These are phyloP conservation scores for Drosophila trapezifrons DNA, from an alignment of 1,140 invertebrate species.

Conservation along the genomic window DNA sequence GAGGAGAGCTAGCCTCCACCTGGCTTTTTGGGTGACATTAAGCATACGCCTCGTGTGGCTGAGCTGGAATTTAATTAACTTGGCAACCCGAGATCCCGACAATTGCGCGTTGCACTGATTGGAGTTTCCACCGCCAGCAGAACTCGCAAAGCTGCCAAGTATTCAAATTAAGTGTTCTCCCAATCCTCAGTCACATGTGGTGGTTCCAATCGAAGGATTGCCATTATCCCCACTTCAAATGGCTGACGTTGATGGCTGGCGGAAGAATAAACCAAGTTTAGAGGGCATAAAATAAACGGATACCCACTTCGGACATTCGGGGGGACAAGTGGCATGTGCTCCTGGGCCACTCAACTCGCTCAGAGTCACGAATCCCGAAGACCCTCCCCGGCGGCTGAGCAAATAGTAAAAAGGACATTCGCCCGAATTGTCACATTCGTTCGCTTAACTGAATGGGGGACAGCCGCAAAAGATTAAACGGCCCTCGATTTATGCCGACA, in stretches of 20 bases:
- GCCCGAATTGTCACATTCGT: constrained; percentile 59
- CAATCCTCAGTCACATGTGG: neutral
- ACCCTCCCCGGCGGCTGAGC: constrained; percentile 10
- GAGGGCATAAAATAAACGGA: constrained; percentile 25
- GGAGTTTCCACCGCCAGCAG: neutral
- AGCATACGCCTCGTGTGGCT: constrained; percentile 62
- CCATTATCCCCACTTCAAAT: constrained; percentile 40
- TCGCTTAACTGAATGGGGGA: constrained; percentile 22
- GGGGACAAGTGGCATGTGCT: constrained; percentile 34
- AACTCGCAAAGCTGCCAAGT: neutral
- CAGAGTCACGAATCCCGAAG: constrained; percentile 12
- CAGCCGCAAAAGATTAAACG: constrained; percentile 47
- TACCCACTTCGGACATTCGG: neutral
- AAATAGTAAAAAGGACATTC: constrained; percentile 66
- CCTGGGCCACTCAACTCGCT: constrained; percentile 27
- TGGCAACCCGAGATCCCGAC: constrained; percentile 17
- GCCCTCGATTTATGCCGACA: constrained; percentile 45
- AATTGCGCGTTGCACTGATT: too few relatives aligned
- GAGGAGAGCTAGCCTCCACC: constrained; percentile 8
- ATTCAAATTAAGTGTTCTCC: constrained; percentile 15
- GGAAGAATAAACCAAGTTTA: constrained; percentile 24
- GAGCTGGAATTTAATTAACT: constrained; percentile 47
- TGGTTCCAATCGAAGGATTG: constrained; percentile 5
- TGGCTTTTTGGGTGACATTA: constrained; percentile 38
- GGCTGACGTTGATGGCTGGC: constrained; percentile 27